A percentile compares a stretch with the other conserved stretches of the same genome.
These are phyloP conservation scores for Sebastes alutus DNA, from an alignment of 2,797 vertebrate genomes.

Conservation along the genomic window DNA sequence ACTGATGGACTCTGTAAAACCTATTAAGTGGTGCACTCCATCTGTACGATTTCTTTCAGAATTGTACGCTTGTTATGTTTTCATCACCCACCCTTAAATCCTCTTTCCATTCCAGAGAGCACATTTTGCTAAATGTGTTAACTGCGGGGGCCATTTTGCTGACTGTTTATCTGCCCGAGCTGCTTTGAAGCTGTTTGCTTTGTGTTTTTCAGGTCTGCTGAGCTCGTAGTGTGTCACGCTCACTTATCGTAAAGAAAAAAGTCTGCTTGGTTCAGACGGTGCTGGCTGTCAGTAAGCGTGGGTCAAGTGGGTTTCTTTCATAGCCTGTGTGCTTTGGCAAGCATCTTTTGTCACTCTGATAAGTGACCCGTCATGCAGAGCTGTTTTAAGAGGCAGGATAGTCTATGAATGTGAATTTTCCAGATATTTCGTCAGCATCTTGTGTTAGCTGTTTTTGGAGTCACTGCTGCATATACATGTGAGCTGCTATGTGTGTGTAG, in stretches of 20 bases:
- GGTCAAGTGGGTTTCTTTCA: neutral
- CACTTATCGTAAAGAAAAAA: conserved; percentile 36
- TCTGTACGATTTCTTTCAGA: conserved; percentile 17
- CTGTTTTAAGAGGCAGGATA: conserved; percentile 24
- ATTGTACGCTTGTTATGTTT: conserved; percentile 12
- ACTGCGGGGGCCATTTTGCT: conserved; percentile 53
- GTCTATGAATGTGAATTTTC: conserved; percentile 1
- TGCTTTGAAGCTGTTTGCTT: conserved; percentile 50
- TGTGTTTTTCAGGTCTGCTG: conserved; percentile 61
- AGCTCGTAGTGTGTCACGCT: conserved; percentile 60
- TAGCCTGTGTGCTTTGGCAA: neutral
- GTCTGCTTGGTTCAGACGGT: conserved; percentile 34
- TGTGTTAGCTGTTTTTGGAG: conserved; percentile 18
- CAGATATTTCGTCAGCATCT: conserved; percentile 46
- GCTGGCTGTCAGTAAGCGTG: conserved; percentile 14
- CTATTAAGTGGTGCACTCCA: conserved; percentile 11
- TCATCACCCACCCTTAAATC: conserved; percentile 23
- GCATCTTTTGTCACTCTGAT: conserved; percentile 42
- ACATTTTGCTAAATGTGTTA: conserved; percentile 29
- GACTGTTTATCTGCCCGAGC: conserved; percentile 28
- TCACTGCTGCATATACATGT: conserved; percentile 19
- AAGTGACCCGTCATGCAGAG: conserved; percentile 43
- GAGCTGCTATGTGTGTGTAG: conserved; percentile 24
- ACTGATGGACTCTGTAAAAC: conserved; percentile 34
- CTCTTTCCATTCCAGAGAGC: conserved; percentile 6